Base-by-base conservation (phyloP, 1,140 invertebrate species). In the Drosophila ercepeae region DNA sequence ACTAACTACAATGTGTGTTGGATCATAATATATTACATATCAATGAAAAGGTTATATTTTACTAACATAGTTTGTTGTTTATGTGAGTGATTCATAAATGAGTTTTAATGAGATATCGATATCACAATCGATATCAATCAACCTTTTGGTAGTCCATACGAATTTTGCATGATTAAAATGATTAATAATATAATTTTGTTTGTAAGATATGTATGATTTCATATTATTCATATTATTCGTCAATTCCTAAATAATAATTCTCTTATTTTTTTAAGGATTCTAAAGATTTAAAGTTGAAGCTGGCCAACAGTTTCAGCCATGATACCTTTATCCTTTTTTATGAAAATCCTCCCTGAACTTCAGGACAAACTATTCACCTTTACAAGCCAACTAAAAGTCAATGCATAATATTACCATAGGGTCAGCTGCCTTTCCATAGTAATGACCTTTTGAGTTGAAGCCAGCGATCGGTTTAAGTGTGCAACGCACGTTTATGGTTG, bases 401-500 rank as follows among this genome's bases (percentile, higher is more conserved):
- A 69, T 73, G 70, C 45, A 73, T 73, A 64, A 19, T 34, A 64
- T 73, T 63, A 71, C n/a, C 27, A 9, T 13, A 16, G 19, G 32
- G 13, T 18, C 52, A 29, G 34, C 25, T 34, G 32, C 25, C n/a
- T 19, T 39, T 7, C 29, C 32, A 55, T 44, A 36, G 51, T 44
- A 36, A 29, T 25, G 14, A 44, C 34, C 44, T 44, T 36, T 63
- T 42, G 23, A 51, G n/a, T 25, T 25, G n/a, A 25, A 63, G 32
- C 61, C 8, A 25, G 16, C 6, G 46, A 67, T 67, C 60, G 39
- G 23, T 48, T 81, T 76, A 44, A 39, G 46, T 45, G 50, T 84
- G 76, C 82, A 27, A 14, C 4, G 32, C 81, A 72, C 69, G 69
- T 72, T 69, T 60, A 52, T 72, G 16, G n/a, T 59, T 49, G 46